phyloP scores from a whole-genome alignment of 2,797 vertebrate genomes.

The Numenius phaeopus region DNA sequence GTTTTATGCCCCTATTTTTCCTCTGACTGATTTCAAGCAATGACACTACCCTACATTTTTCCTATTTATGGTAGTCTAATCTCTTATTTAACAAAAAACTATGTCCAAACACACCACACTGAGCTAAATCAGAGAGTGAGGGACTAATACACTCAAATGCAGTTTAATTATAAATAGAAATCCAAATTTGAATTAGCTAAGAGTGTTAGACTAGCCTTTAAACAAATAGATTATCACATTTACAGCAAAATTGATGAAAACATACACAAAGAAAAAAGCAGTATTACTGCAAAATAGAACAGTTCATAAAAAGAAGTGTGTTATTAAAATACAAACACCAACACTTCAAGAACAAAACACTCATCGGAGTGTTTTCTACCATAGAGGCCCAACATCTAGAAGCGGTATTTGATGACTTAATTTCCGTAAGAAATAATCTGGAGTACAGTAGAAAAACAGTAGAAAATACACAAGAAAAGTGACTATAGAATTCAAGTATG shows the following conservation, averaged over 20 bases:
- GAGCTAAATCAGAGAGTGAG: slow-evolving; percentile 73
- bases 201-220: slow-evolving; percentile 67
- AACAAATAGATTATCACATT: slow-evolving; percentile 48
- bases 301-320: background rate
- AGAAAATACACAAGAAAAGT: background rate
- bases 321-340: background rate
- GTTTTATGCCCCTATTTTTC: slow-evolving; percentile 62
- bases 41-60: slow-evolving; percentile 58
- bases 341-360: background rate
- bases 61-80: slow-evolving; percentile 72
- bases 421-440: background rate
- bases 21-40: slow-evolving; percentile 64
- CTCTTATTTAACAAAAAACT: slow-evolving; percentile 77
- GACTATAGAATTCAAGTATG: background rate
- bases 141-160: slow-evolving; percentile 70
- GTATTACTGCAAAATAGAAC: background rate
- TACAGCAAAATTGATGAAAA: background rate
- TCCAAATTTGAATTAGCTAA: slow-evolving; percentile 69
- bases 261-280: background rate
- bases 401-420: background rate
- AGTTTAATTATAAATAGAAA: slow-evolving; percentile 69
- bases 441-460: background rate
- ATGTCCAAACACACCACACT: slow-evolving; percentile 73
- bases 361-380: background rate
- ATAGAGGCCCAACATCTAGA: background rate